Conservation (phyloP, 2,888 invertebrate species). For the Schizotus pectinicornis region DNA sequence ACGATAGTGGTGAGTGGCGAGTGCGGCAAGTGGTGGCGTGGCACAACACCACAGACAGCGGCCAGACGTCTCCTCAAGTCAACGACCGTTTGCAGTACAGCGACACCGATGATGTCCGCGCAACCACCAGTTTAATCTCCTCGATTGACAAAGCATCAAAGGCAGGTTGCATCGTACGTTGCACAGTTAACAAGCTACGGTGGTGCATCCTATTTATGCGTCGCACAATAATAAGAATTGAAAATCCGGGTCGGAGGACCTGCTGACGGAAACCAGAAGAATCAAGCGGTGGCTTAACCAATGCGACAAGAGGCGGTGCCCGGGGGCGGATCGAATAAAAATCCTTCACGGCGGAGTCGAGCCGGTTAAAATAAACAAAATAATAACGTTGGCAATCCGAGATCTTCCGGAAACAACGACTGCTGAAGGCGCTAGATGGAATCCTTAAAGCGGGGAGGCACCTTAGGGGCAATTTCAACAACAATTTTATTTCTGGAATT, state of each 20-base stretch:
- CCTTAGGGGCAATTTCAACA: not conserved
- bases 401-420: not conserved
- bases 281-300: no score
- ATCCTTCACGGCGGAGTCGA: not conserved
- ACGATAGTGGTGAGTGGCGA: conserved; percentile 15
- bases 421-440: not conserved
- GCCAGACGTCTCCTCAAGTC: conserved; percentile 31
- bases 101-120: conserved; percentile 30
- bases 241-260: no score
- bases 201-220: no score
- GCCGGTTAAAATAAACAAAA: conserved; percentile 1
- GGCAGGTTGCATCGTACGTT: conserved; percentile 20
- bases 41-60: conserved; percentile 28
- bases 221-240: no score
- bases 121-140: conserved; percentile 30
- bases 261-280: no score
- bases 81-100: conserved; percentile 32
- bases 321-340: not conserved
- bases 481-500: not conserved
- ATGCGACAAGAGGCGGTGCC: not conserved
- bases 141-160: conserved; percentile 32
- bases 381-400: not conserved
- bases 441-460: not conserved
- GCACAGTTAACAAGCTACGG: no score
- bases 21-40: conserved; percentile 25